Conservation (phyloP, 2,888 invertebrate species). For the Proisotoma minuta region DNA sequence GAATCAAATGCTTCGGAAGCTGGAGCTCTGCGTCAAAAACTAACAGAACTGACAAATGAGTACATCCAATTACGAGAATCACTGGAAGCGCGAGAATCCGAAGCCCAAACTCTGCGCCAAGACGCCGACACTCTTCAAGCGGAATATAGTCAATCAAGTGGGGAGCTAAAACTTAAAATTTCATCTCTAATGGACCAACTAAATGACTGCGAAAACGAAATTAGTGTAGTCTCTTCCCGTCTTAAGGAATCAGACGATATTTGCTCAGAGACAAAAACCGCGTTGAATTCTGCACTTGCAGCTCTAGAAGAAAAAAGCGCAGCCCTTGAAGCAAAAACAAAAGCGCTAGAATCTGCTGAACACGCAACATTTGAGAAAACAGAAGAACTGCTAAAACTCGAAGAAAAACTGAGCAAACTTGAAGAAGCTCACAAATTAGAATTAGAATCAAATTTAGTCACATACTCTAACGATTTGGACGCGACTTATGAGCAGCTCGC, state of each 20-base stretch:
- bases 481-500: constrained; percentile 2
- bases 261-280: background rate
- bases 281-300: background rate
- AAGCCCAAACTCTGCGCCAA: constrained; percentile 24
- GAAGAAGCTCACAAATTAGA: constrained; percentile 22
- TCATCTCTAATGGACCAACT: constrained; percentile 32
- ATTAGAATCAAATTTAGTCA: constrained; percentile 18
- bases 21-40: background rate
- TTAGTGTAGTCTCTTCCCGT: constrained; percentile 28
- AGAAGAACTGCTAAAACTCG: constrained; percentile 26
- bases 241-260: constrained; percentile 29
- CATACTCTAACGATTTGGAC: constrained; percentile 10
- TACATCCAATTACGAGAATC: constrained; percentile 17
- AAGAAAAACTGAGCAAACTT: constrained; percentile 22
- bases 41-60: background rate
- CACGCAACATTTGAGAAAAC: constrained; percentile 34
- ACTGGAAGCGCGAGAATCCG: constrained; percentile 18
- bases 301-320: constrained; percentile 56
- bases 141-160: constrained; percentile 23
- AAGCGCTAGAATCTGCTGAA: constrained; percentile 57
- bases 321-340: constrained; percentile 60
- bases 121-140: constrained; percentile 25
- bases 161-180: constrained; percentile 29
- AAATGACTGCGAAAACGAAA: constrained; percentile 29
- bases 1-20: background rate